A percentile compares a stretch with the other conserved stretches of the same genome.
phyloP scores from a whole-genome alignment of 2,113 vertebrate genomes.

The Atlantisia rogersi region DNA sequence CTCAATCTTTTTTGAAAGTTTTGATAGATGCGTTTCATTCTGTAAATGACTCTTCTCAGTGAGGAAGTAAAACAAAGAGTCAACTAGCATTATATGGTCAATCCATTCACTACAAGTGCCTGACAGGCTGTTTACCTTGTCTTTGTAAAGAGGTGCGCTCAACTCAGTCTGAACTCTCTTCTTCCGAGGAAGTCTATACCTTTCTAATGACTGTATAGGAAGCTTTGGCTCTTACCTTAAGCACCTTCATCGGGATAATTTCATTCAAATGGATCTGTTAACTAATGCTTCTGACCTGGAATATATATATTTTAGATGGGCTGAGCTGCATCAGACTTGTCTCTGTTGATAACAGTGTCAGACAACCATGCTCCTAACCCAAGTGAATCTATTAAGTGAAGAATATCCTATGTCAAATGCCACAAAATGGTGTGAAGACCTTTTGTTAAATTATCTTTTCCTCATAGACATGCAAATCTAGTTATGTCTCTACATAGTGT shows the following conservation, averaged over 20 bases:
- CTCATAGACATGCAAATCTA: neutral
- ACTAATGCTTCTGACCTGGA: neutral
- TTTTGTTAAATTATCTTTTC: neutral
- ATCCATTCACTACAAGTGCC: neutral
- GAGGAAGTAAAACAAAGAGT: neutral
- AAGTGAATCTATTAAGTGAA: neutral
- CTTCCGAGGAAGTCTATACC: neutral
- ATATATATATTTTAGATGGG: neutral
- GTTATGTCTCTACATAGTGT: neutral
- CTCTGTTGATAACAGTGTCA: neutral
- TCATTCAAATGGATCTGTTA: neutral
- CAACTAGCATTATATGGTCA: neutral
- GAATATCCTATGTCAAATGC: neutral
- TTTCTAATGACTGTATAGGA: neutral
- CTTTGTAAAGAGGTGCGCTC: neutral
- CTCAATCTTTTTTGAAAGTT: neutral
- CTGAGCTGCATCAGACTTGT: neutral
- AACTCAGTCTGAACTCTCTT: neutral
- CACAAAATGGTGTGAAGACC: neutral
- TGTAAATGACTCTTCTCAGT: neutral
- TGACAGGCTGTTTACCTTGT: neutral
- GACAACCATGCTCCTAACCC: neutral
- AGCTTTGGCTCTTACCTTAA: neutral
- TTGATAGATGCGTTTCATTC: neutral
- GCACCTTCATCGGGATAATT: neutral